Evolutionary conservation across 2,797 vertebrate species (phyloP), one percentile per base, ranked within the genome.

Genomic region (Pipistrellus pygmaeus): DNA sequence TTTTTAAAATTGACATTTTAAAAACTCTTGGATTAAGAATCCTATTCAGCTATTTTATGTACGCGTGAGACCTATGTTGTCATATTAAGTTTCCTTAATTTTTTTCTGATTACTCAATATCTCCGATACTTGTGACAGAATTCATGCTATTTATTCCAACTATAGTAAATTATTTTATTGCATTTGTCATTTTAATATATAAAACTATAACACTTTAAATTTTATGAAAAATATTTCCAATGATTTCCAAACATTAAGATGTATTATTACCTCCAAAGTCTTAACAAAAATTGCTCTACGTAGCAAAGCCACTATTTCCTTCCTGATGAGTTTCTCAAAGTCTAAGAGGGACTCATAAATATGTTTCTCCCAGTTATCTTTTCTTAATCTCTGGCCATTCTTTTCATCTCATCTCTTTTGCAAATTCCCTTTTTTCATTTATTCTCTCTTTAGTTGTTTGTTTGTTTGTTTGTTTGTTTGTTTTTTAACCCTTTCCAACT

Each of bases 41-140:
- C 35, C 71, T 62, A 66, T 0, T 62, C 64, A 51, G 6, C 35
- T 85, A 32, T 66, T 89, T 92, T 6, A 88, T 95, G n/a, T 35
- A 23, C 76, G 76, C 87, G 20, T 77, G 77, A 96, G 38, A n/a
- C 12, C 48, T 90, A 48, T 12, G 8, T 84, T 88, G 71, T 91
- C 85, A 85, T 66, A 93, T 62, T 91, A 78, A 96, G 25, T 76
- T 17, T 51, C 77, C 94, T 94, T 85, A 88, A 86, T 75, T 55
- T 96, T 85, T 76, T 95, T 86, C 93, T 86, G 75, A 96, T 90
- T 85, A 21, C 35, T 88, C 93, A 90, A 20, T 60, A 96, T 76
- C 20, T 92, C 89, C 94, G n/a, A 10, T 93, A 55, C 3, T 48
- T 96, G 80, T 44, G 44, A 95, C 86, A 94, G 62, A 96, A 68